Evolutionary conservation across 2,888 invertebrate genomes (phyloP).

Genomic region (Romanomermis culicivorax): DNA sequence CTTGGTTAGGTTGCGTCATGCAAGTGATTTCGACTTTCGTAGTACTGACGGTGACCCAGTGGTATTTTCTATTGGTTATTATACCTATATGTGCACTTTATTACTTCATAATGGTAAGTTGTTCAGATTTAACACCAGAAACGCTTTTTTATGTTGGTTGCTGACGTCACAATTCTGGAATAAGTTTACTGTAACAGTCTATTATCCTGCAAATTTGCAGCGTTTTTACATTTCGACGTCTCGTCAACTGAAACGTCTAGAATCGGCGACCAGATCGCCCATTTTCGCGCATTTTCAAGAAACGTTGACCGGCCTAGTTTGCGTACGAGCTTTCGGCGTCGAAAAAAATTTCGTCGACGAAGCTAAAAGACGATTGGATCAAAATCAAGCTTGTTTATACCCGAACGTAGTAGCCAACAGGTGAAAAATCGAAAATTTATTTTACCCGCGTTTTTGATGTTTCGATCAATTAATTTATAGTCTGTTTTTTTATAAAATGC

Average conservation of each 20-base stretch:
- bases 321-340: slow-evolving; percentile 23
- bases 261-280: slow-evolving; percentile 26
- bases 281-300: slow-evolving; percentile 27
- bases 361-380: slow-evolving; percentile 69
- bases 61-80: slow-evolving; percentile 26
- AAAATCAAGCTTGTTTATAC: slow-evolving; percentile 74
- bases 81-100: slow-evolving; percentile 29
- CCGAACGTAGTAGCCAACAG: slow-evolving; percentile 34
- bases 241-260: slow-evolving; percentile 41
- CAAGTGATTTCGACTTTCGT: slow-evolving; percentile 26
- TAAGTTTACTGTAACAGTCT: slow-evolving; percentile 27
- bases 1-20: slow-evolving; percentile 17
- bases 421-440: slow-evolving; percentile 7
- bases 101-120: slow-evolving; percentile 30
- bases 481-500: too few species aligned
- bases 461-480: too few species aligned
- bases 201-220: too few species aligned
- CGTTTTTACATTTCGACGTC: slow-evolving; percentile 84
- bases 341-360: slow-evolving; percentile 45
- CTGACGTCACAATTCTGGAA: too few species aligned
- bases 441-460: too few species aligned
- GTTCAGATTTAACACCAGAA: too few species aligned
- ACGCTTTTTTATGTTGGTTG: too few species aligned
- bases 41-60: slow-evolving; percentile 28
- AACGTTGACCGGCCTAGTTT: slow-evolving; percentile 23